A percentile compares a stretch with the other conserved stretches of the same genome.
phyloP scores from a whole-genome alignment of 2,888 invertebrate genomes.

The Philopedon plagiatum region DNA sequence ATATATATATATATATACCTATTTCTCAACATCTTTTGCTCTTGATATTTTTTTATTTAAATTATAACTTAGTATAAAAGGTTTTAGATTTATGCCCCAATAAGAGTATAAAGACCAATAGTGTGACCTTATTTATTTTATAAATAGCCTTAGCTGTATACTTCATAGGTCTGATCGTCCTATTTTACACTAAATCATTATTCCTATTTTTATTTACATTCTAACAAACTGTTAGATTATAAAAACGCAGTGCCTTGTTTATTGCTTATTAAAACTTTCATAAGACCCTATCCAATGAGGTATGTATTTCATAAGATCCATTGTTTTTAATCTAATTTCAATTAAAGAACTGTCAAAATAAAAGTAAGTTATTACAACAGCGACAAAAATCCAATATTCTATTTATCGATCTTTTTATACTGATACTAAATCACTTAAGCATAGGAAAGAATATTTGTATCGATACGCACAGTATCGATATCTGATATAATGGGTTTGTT shows the following conservation, averaged over 20 bases:
- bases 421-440: conserved; percentile 10
- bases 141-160: too few species aligned
- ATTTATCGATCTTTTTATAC: conserved; percentile 29
- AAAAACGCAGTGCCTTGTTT: background rate
- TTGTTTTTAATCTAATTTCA: conserved; percentile 36
- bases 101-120: too few species aligned
- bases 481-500: background rate
- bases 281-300: background rate
- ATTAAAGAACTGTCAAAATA: conserved; percentile 31
- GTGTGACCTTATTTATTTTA: too few species aligned
- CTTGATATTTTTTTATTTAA: too few species aligned
- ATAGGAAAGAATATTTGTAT: background rate
- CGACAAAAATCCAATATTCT: conserved; percentile 31
- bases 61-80: too few species aligned
- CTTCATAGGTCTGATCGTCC: too few species aligned
- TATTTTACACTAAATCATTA: background rate
- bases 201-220: background rate
- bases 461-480: conserved; percentile 3
- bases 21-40: too few species aligned
- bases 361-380: conserved; percentile 28
- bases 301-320: conserved; percentile 19
- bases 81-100: too few species aligned
- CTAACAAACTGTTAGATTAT: background rate
- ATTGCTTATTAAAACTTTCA: conserved; percentile 11
- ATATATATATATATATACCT: too few species aligned